Conservation (phyloP, 1,140 invertebrate species). For the Ooceraea biroi region DNA sequence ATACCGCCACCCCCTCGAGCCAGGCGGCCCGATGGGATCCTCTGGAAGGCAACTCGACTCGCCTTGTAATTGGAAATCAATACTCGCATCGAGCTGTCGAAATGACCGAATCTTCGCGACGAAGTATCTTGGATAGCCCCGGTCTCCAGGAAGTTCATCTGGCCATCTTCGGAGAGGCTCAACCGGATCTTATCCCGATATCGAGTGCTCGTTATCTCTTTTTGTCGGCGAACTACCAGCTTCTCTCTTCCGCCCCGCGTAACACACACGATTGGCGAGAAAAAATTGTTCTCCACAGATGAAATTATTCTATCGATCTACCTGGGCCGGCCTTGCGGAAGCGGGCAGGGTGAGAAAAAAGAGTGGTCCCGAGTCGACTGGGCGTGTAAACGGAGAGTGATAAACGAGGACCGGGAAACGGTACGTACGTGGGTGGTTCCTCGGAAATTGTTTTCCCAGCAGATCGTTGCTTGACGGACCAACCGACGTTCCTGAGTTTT, state of each 20-base stretch:
- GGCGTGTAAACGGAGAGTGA: constrained; percentile 35
- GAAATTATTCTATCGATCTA: constrained; percentile 37
- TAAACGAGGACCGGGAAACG: constrained; percentile 12
- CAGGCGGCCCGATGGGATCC: too few species aligned
- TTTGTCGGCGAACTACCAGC: neutral
- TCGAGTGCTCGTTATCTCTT: constrained; percentile 27
- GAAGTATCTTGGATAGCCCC: neutral
- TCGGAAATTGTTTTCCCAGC: constrained; percentile 31
- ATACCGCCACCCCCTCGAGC: too few species aligned
- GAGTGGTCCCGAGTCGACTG: constrained; percentile 15
- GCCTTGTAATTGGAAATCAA: constrained; percentile 26
- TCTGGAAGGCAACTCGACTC: neutral
- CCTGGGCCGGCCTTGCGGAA: neutral
- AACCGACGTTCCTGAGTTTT: neutral
- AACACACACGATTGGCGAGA: neutral
- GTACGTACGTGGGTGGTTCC: neutral
- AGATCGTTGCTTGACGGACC: constrained; percentile 4
- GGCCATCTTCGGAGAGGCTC: neutral
- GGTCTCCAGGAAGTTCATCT: neutral
- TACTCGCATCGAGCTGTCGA: constrained; percentile 15
- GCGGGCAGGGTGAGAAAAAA: constrained; percentile 5
- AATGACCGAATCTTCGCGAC: constrained; percentile 6
- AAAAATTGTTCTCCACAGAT: constrained; percentile 24
- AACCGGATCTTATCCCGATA: neutral
- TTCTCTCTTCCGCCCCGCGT: neutral